A percentile compares a stretch with the other conserved stretches of the same genome.
These are phyloP conservation scores for Serripes groenlandicus DNA, from an alignment of 2,888 invertebrate species.

Conservation along the genomic window DNA sequence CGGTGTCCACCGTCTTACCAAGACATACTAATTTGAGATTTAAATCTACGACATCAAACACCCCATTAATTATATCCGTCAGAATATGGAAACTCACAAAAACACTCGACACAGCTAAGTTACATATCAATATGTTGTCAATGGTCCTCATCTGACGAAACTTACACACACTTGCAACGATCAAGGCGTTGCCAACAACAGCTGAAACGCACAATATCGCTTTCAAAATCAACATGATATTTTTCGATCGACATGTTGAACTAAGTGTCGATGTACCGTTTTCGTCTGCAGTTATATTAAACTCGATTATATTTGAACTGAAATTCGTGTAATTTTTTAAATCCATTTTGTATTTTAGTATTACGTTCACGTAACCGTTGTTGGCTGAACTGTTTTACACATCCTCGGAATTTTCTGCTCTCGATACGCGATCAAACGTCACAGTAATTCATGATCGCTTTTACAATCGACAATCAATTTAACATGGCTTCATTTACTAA, in stretches of 20 bases:
- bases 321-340: too few species aligned
- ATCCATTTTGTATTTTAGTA: too few species aligned
- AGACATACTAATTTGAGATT: constrained; percentile 10
- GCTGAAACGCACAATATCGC: constrained; percentile 8
- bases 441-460: too few species aligned
- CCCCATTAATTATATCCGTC: constrained; percentile 6
- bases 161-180: constrained; percentile 3
- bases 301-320: too few species aligned
- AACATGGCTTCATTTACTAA: too few species aligned
- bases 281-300: too few species aligned
- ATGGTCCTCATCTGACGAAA: constrained; percentile 7
- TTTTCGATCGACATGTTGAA: not conserved
- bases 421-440: too few species aligned
- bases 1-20: not conserved
- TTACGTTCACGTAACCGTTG: too few species aligned
- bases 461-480: too few species aligned
- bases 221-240: not conserved
- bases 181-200: not conserved
- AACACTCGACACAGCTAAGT: constrained; percentile 10
- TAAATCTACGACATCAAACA: not conserved
- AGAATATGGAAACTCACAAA: not conserved
- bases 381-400: too few species aligned
- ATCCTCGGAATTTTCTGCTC: too few species aligned
- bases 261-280: too few species aligned
- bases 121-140: constrained; percentile 11